Percentiles rank a stretch among this genome's conserved stretches.
These are phyloP conservation scores for Achatina immaculata DNA, from an alignment of 1,140 invertebrate genomes.

Conservation along the genomic window DNA sequence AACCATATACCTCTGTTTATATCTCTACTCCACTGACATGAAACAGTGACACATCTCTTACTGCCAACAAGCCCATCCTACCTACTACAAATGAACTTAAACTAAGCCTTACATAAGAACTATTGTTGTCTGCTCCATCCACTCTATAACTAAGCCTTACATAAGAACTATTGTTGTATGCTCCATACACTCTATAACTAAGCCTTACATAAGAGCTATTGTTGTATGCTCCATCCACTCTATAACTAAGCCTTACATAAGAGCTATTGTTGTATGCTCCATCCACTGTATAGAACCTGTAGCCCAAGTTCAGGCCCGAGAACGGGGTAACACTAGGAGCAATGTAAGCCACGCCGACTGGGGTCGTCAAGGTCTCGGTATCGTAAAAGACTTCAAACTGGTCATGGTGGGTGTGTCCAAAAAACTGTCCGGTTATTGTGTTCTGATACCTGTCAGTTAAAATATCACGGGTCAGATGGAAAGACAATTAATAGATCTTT, in stretches of 20 bases:
- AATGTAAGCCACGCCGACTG: slow-evolving; percentile 90
- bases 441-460: slow-evolving; percentile 70
- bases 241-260: slow-evolving; percentile 80
- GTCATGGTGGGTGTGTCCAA: slow-evolving; percentile 73
- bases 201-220: slow-evolving; percentile 74
- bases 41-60: too few species aligned
- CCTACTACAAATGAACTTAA: too few species aligned
- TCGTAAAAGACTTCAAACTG: slow-evolving; percentile 72
- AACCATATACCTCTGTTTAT: too few species aligned
- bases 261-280: slow-evolving; percentile 86
- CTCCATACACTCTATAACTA: slow-evolving; percentile 96
- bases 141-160: too few species aligned
- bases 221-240: slow-evolving; percentile 92
- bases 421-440: slow-evolving; percentile 73
- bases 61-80: too few species aligned
- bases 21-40: too few species aligned
- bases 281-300: slow-evolving; percentile 95
- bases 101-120: too few species aligned
- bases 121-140: too few species aligned
- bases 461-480: too few species aligned
- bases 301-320: slow-evolving; percentile 88
- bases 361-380: slow-evolving; percentile 59
- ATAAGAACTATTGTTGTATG: too few species aligned
- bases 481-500: too few species aligned
- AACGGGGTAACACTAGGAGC: slow-evolving; percentile 94